Evolutionary conservation across 2,113 vertebrate species (phyloP), one percentile per base, ranked within the genome.

Genomic region (Agelaius tricolor): DNA sequence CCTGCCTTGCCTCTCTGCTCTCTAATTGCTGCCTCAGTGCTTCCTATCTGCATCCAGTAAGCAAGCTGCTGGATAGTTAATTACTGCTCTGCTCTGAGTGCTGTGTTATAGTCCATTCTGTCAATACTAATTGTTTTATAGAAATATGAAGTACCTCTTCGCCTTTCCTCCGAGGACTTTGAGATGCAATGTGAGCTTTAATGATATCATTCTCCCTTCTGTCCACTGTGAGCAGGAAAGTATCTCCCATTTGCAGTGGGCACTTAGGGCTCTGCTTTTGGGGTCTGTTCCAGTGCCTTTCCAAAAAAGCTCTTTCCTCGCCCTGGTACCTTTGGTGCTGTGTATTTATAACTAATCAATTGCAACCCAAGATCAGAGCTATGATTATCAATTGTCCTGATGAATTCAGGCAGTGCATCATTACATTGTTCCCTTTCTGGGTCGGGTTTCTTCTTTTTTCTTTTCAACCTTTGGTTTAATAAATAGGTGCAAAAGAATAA

Each of bases 41-140:
- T 90, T 86, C 85, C 73, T 90, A 68, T 94, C 88, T 90, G 66
- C 73, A 71, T 92, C 92, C 85, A 59, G 85, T 63, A 52, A 91
- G 85, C 79, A 80, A 66, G 81, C 82, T 96, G 55, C 87, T 0
- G 16, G 68, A 15, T 20, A 57, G 82, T 94, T 95, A 96, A 95
- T 96, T 96, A 95, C 79, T 89, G 15, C 87, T 96, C 87, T 88
- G 76, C 14, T 93, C 20, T 72, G 65, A 95, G 93, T 93, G 92
- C 92, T 91, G 59, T 95, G 61, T 90, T 93, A 63, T 47, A 88
- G 59, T 83, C 47, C 1, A 1, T 75, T 95, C 87, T 93, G 90
- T 95, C 95, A 94, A 96, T 95, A 93, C 84, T 94, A 94, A 96
- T 95, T 97, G 90, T 93, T 95, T 94, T 95, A 86, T 88, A 96